phyloP scores from a whole-genome alignment of 1,140 invertebrate genomes.

The Anastrepha obliqua region DNA sequence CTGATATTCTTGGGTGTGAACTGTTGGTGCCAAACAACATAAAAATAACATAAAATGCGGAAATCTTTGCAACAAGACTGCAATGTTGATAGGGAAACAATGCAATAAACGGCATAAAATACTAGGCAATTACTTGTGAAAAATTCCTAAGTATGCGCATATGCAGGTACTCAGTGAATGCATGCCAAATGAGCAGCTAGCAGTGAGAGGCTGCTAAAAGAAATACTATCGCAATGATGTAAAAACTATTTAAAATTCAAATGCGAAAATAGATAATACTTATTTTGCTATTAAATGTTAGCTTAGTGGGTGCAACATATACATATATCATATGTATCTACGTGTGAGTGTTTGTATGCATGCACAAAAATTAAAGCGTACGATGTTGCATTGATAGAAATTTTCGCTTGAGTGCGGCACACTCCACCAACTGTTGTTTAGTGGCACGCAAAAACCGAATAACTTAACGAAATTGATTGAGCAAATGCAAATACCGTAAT shows the following conservation, averaged over 20 bases:
- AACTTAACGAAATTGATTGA: neutral
- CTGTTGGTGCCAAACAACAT: neutral
- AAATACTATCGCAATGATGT: too few species aligned
- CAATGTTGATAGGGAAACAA: neutral
- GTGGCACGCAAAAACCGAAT: neutral
- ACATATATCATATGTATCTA: too few species aligned
- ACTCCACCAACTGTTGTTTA: neutral
- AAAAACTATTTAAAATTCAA: too few species aligned
- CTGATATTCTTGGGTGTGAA: neutral
- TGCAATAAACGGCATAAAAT: neutral
- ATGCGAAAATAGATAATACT: too few species aligned
- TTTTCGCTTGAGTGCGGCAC: neutral
- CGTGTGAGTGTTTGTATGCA: neutral
- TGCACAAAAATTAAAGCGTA: too few species aligned
- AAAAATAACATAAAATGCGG: constrained; percentile 1
- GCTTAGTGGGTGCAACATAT: too few species aligned
- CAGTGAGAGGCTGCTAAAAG: neutral
- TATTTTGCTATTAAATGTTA: too few species aligned
- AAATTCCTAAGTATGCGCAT: neutral
- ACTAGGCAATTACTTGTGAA: neutral
- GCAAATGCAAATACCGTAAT: too few species aligned
- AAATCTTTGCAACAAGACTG: neutral
- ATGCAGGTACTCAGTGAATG: neutral
- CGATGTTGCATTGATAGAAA: neutral
- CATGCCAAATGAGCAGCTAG: neutral